Percentiles rank a stretch among this genome's conserved stretches.
These are phyloP conservation scores for Nansenia antarctica DNA, from an alignment of 2,113 vertebrate genomes.

Conservation along the genomic window DNA sequence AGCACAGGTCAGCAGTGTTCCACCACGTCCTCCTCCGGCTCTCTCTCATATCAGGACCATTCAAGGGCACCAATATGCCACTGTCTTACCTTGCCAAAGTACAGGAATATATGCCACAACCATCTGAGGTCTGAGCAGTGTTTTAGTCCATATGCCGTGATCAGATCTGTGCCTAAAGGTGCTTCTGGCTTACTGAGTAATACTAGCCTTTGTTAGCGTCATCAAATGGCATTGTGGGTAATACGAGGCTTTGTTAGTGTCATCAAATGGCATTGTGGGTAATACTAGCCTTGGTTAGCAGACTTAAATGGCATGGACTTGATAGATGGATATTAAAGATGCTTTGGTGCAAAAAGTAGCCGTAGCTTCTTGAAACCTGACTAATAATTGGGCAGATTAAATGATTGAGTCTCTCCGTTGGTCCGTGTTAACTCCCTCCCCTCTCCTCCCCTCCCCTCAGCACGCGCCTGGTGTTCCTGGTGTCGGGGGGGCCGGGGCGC, in stretches of 20 bases:
- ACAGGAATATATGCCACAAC: neutral
- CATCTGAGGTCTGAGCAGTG: too few species aligned
- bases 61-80: neutral
- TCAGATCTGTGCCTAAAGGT: too few species aligned
- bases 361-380: neutral
- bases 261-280: too few species aligned
- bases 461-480: slow-evolving; percentile 95
- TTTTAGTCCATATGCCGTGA: too few species aligned
- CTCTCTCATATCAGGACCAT: neutral
- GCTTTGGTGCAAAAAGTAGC: neutral
- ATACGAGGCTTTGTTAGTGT: too few species aligned
- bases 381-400: neutral
- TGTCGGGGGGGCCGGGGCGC: slow-evolving; percentile 88
- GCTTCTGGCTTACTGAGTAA: too few species aligned
- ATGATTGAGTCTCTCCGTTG: neutral
- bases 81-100: neutral
- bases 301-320: neutral
- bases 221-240: too few species aligned
- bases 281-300: too few species aligned
- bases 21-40: neutral
- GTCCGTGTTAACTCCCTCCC: neutral
- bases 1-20: slow-evolving; percentile 82
- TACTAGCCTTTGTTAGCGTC: too few species aligned
- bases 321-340: neutral
- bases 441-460: slow-evolving; percentile 59